phyloP scores from a whole-genome alignment of 2,797 vertebrate genomes.

The Fundulus diaphanus region DNA sequence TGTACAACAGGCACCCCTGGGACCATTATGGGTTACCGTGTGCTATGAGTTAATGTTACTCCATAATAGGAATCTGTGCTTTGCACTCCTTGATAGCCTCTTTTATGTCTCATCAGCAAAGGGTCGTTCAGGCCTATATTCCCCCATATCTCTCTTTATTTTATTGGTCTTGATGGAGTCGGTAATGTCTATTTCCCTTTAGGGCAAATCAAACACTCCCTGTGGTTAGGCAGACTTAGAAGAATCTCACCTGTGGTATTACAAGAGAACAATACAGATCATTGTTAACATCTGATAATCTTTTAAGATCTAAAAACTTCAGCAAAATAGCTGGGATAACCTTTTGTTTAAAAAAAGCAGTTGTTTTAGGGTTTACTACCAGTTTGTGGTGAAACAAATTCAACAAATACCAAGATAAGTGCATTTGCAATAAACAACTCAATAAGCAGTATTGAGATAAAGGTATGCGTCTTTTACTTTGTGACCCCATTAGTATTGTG shows the following conservation, averaged over 20 bases:
- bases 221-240: constrained; percentile 41
- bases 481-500: too few relatives aligned
- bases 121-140: constrained; percentile 51
- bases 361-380: neutral
- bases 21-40: constrained; percentile 68
- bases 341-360: neutral
- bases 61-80: constrained; percentile 71
- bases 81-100: constrained; percentile 68
- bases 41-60: constrained; percentile 70
- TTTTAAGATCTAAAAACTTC: constrained; percentile 11
- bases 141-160: constrained; percentile 41
- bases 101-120: constrained; percentile 67
- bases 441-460: neutral
- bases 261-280: constrained; percentile 5
- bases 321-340: neutral
- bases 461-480: too few relatives aligned
- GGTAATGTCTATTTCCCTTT: constrained; percentile 52
- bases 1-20: constrained; percentile 50
- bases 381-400: neutral
- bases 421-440: neutral
- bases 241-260: constrained; percentile 1
- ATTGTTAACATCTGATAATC: neutral
- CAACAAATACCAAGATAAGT: neutral
- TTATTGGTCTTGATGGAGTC: constrained; percentile 60
- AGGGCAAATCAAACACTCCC: constrained; percentile 54